Evolutionary conservation across 2,113 vertebrate species (phyloP).

Genomic region (Odocoileus hemionus): DNA sequence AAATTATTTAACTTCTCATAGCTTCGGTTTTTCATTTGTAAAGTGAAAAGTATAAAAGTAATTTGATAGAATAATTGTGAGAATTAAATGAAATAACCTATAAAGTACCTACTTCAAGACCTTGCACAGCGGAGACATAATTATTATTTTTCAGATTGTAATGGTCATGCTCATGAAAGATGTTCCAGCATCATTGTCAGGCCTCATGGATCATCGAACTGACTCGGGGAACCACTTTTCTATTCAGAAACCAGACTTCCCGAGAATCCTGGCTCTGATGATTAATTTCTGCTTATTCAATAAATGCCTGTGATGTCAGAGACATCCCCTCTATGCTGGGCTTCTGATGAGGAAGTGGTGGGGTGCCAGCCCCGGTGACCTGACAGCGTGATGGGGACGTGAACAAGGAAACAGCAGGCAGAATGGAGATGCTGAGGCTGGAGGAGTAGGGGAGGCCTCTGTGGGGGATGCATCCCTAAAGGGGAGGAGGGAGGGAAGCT

Average conservation of each 20-base stretch:
- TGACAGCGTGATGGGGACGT: fast-evolving
- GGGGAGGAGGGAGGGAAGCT: neutral
- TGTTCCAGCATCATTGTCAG: neutral
- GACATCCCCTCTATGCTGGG: neutral
- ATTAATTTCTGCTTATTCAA: neutral
- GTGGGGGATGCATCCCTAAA: neutral
- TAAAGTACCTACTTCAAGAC: neutral
- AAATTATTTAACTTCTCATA: neutral
- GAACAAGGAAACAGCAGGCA: neutral
- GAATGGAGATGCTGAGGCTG: fast-evolving
- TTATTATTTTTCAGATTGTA: neutral
- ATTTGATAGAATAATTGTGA: neutral
- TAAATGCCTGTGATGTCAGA: neutral
- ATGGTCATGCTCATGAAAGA: neutral
- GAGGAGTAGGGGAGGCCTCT: neutral
- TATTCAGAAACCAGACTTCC: neutral
- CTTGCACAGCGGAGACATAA: neutral
- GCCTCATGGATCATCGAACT: too few relatives aligned
- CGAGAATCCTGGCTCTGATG: neutral
- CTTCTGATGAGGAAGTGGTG: neutral
- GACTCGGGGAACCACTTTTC: neutral
- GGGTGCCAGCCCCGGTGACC: neutral
- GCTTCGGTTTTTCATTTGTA: neutral
- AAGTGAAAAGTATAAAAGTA: neutral
- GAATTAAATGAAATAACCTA: neutral